A percentile compares a stretch with the other conserved stretches of the same genome.
Evolutionary conservation across 2,797 vertebrate species (phyloP).

Genomic region (Clarias pachynema): DNA sequence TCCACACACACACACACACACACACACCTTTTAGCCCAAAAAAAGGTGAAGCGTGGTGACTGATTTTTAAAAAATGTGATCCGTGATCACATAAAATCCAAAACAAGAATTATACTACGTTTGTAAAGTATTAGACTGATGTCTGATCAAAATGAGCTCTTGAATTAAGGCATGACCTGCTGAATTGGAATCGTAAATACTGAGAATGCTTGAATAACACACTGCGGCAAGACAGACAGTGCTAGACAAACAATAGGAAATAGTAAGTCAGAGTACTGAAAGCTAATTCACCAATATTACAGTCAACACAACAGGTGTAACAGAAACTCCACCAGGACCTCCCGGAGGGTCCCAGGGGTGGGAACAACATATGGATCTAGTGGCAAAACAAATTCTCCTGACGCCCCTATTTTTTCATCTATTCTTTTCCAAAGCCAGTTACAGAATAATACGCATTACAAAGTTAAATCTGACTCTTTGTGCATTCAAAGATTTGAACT

Average conservation of each 20-base stretch:
- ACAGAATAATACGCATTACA: background rate
- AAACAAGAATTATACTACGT: background rate
- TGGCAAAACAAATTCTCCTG: background rate
- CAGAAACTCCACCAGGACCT: background rate
- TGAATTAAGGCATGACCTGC: background rate
- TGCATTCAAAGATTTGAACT: background rate
- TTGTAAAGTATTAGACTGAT: background rate
- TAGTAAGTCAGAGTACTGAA: background rate
- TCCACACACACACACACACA: background rate
- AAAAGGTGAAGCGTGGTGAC: background rate
- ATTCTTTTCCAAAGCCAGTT: background rate
- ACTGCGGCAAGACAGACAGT: background rate
- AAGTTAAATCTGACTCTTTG: background rate
- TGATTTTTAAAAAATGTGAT: background rate
- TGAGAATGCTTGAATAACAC: background rate
- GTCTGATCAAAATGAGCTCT: background rate
- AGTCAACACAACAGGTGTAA: background rate
- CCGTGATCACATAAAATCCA: background rate
- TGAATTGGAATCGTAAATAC: background rate
- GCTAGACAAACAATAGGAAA: background rate
- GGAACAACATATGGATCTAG: background rate
- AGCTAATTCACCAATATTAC: background rate
- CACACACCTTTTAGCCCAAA: background rate
- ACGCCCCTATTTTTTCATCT: background rate
- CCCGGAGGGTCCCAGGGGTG: background rate